A percentile compares a stretch with the other conserved stretches of the same genome.
Evolutionary conservation across 1,140 invertebrate genomes (phyloP).

Genomic region (Lethocerus indicus): DNA sequence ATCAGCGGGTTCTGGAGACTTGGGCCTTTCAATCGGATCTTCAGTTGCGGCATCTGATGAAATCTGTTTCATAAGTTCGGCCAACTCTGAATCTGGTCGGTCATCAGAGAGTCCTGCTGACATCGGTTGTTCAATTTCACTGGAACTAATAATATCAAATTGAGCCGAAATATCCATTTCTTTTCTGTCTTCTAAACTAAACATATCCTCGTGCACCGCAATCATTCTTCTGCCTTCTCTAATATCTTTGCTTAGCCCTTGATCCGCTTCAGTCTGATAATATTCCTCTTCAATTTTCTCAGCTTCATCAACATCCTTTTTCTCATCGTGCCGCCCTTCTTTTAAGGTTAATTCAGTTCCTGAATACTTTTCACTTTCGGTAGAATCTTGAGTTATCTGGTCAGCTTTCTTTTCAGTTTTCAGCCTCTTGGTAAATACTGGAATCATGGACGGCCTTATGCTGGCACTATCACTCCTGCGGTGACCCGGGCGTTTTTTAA

Average conservation of each 20-base stretch:
- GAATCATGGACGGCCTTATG: constrained; percentile 22
- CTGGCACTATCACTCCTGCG: constrained; percentile 34
- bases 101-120: constrained; percentile 26
- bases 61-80: constrained; percentile 23
- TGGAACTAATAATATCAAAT: no score
- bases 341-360: constrained; percentile 25
- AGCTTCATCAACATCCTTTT: constrained; percentile 27
- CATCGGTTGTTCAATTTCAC: constrained; percentile 22
- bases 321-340: constrained; percentile 26
- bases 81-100: constrained; percentile 26
- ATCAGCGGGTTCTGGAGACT: constrained; percentile 29
- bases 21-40: constrained; percentile 30
- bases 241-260: constrained; percentile 23
- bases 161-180: no score
- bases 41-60: constrained; percentile 23
- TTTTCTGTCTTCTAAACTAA: constrained; percentile 16
- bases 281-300: constrained; percentile 23
- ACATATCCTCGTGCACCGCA: constrained; percentile 17
- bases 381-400: constrained; percentile 18
- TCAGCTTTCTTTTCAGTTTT: constrained; percentile 11
- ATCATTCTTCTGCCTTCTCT: constrained; percentile 19
- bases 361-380: constrained; percentile 24
- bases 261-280: constrained; percentile 26
- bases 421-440: constrained; percentile 12
- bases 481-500: constrained; percentile 28